Percentiles rank a stretch among this genome's conserved stretches.
phyloP scores from a whole-genome alignment of 2,888 invertebrate species.

The Dasypogon diadema region DNA sequence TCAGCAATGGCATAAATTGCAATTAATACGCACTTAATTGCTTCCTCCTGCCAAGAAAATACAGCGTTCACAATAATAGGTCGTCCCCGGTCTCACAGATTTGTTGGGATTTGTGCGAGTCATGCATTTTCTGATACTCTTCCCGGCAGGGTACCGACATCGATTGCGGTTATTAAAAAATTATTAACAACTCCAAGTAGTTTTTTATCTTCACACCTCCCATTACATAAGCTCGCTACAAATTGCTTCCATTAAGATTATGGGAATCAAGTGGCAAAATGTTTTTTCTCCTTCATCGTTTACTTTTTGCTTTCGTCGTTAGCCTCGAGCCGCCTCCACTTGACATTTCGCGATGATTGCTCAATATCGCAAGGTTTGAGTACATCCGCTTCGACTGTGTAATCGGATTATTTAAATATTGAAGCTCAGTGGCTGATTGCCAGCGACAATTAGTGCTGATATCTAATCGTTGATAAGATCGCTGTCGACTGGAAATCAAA shows the following conservation, averaged over 20 bases:
- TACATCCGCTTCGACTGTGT: conserved; percentile 28
- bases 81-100: neutral
- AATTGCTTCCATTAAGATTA: conserved; percentile 21
- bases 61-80: neutral
- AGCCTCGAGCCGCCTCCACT: conserved; percentile 44
- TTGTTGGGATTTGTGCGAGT: neutral
- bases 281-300: neutral
- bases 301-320: conserved; percentile 26
- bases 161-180: conserved; percentile 24
- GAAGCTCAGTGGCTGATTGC: conserved; percentile 1
- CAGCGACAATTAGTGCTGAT: conserved; percentile 33
- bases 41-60: neutral
- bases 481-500: neutral
- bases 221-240: conserved; percentile 38
- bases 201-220: conserved; percentile 16
- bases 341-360: conserved; percentile 42
- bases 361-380: conserved; percentile 26
- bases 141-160: neutral
- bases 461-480: conserved; percentile 2
- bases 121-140: neutral
- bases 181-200: neutral
- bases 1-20: neutral
- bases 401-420: conserved; percentile 26
- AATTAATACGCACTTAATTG: too few relatives aligned
- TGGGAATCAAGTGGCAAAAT: neutral